Evolutionary conservation across 2,888 invertebrate genomes (phyloP), one percentile per base, ranked within the genome.

Genomic region (Lysandra coridon): DNA sequence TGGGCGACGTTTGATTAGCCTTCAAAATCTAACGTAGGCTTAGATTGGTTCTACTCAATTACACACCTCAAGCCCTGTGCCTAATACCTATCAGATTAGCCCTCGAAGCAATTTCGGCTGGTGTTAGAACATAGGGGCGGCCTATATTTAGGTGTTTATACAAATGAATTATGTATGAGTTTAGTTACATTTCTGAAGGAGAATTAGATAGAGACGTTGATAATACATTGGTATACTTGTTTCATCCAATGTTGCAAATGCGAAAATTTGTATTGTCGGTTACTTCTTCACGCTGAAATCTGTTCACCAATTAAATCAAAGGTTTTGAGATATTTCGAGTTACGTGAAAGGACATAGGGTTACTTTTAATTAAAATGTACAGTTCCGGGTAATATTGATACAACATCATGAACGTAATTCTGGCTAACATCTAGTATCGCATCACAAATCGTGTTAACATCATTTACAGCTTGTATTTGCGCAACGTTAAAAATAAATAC

Each of bases 21-120:
- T 12, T 69, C 69, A 69, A 14, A 69, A 37, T 4, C 33, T 37
- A 37, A 37, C 69, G 33, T 12, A 64, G 64, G 69, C 33, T 69
- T 37, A 69, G 69, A 37, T 69, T 69, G 69, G 69, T 69, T 69
- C 69, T 69, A 37, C 69, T 69, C 69, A 69, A 69, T 69, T 69
- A 69, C 33, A 69, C 33, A 33, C 69, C 14, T 14, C 33, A 37
- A 69, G 69, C 69, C 33, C 69, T 33, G 33, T 33, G 5, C 23
- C 64, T 64, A 64, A 64, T 30, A 23, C 69, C 69, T 33, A 33
- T 69, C 14, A 14, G 69, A 69, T 69, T 69, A 33, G 33, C 69
- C 69, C 33, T 69, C 69, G 30, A 64, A 64, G 64, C 64, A 64
- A 64, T 64, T 64, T 64, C 7, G 30, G 64, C 64, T 12, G 23